Base-by-base conservation (phyloP, 2,113 vertebrate genomes). In the Heterochromis multidens region DNA sequence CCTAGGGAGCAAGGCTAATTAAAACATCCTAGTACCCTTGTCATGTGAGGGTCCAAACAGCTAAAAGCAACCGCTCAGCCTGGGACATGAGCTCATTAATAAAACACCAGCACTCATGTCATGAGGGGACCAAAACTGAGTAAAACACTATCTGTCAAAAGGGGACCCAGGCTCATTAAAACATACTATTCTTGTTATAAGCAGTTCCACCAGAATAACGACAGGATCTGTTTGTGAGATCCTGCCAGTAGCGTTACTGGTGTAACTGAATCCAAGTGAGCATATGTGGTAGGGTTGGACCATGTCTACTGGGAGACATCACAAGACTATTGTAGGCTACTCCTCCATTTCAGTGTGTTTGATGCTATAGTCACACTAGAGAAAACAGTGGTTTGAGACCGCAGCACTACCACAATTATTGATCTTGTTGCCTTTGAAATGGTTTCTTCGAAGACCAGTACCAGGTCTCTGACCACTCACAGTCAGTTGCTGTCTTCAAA, bases 11-110 rank as follows among this genome's bases (percentile, higher is more conserved):
- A 9, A 13, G 23, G 79, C 83, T 93, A 93, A 93, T 93, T 93
- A 93, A 89, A 88, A 87, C 63, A 81, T 77, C 85, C 63, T 74
- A 74, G 27, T 43, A n/a, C 35, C 43, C 40, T 27, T 89, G 85
- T 90, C 62, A 72, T 35, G 23, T 7, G 6, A 43, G 12, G 70
- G 81, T 81, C 83, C 83, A 86, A 89, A 90, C 46, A 77, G 80
- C 31, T 72, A 23, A 87, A 87, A 82, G 80, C 23, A 79, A 59
- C 76, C 0, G 1, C 54, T 80, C 43, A 37, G 86, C 54, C 40
- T 40, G 87, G 54, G 86, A 88, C 81, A 56, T 0, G 10, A 46
- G 81, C 90, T 91, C 89, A 85, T 92, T 93, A 93, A 90, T 86
- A 87, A 85, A 80, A 72, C 25, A 77, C 40, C 12, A 57, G 37